Conservation (phyloP, 2,797 vertebrate species). For the Danio tinwini region DNA sequence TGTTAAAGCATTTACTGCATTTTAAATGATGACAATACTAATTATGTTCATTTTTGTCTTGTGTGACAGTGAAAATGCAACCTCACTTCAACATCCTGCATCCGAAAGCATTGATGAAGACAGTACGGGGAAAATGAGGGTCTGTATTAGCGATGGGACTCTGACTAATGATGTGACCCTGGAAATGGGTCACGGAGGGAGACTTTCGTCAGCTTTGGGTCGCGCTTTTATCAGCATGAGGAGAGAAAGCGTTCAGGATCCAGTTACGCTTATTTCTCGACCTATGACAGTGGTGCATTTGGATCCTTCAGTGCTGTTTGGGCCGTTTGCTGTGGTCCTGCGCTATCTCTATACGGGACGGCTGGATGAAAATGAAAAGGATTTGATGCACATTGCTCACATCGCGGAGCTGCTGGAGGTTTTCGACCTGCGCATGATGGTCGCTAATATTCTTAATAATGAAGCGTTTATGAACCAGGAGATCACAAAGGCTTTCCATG, state of each 20-base stretch:
- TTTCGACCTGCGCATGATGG: constrained; percentile 82
- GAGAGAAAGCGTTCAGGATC: constrained; percentile 70
- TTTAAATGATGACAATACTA: too few relatives aligned
- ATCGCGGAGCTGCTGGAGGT: constrained; percentile 79
- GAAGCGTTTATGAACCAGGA: constrained; percentile 83
- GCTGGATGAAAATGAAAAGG: constrained; percentile 65
- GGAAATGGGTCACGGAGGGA: constrained; percentile 45
- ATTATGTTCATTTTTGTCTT: too few relatives aligned
- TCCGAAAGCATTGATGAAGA: constrained; percentile 22
- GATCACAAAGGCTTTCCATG: constrained; percentile 81
- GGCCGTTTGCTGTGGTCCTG: constrained; percentile 71
- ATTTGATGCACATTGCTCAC: constrained; percentile 75
- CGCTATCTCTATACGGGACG: constrained; percentile 76
- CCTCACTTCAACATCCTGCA: too few relatives aligned
- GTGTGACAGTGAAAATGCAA: too few relatives aligned
- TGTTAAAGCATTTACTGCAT: too few relatives aligned
- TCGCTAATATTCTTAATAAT: constrained; percentile 79
- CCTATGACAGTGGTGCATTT: constrained; percentile 70
- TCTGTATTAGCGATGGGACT: constrained; percentile 45
- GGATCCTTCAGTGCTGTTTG: constrained; percentile 65
- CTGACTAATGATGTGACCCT: constrained; percentile 10
- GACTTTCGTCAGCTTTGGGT: constrained; percentile 65
- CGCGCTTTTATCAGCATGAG: constrained; percentile 70
- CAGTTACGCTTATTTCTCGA: constrained; percentile 59
- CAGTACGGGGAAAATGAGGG: constrained; percentile 24